Evolutionary conservation across 2,797 vertebrate species (phyloP).

Genomic region (Gymnodraco acuticeps): DNA sequence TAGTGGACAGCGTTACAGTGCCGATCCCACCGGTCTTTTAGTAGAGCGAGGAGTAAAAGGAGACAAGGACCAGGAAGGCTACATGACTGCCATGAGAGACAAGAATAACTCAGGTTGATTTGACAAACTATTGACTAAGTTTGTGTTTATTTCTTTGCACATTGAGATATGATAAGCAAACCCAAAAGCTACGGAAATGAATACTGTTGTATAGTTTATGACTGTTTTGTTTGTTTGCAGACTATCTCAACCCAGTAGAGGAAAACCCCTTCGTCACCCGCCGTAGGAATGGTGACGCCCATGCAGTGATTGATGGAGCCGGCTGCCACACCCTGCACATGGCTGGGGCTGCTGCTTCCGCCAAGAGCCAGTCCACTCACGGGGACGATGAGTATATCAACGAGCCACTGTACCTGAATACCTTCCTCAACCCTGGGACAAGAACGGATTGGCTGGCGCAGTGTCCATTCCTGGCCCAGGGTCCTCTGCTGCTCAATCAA

Average conservation of each 20-base stretch:
- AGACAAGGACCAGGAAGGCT: conserved; percentile 91
- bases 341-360: conserved; percentile 73
- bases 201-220: neutral
- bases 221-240: conserved; percentile 69
- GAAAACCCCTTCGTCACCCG: conserved; percentile 97
- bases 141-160: neutral
- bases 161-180: neutral
- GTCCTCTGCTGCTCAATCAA: conserved; percentile 77
- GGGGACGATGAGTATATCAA: conserved; percentile 94
- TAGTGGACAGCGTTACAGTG: conserved; percentile 94
- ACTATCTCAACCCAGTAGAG: conserved; percentile 94
- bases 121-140: neutral
- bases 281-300: conserved; percentile 94
- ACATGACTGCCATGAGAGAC: conserved; percentile 92
- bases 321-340: conserved; percentile 88
- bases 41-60: conserved; percentile 87
- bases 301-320: conserved; percentile 89
- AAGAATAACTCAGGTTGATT: conserved; percentile 91
- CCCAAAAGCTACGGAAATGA: neutral
- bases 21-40: conserved; percentile 92
- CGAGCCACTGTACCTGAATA: conserved; percentile 97
- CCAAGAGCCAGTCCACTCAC: conserved; percentile 85
- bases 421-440: conserved; percentile 91
- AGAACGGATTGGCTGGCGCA: conserved; percentile 84
- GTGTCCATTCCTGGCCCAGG: conserved; percentile 75